A percentile compares a stretch with the other conserved stretches of the same genome.
Evolutionary conservation across 1,140 invertebrate genomes (phyloP).

Genomic region (Colletes latitarsis): DNA sequence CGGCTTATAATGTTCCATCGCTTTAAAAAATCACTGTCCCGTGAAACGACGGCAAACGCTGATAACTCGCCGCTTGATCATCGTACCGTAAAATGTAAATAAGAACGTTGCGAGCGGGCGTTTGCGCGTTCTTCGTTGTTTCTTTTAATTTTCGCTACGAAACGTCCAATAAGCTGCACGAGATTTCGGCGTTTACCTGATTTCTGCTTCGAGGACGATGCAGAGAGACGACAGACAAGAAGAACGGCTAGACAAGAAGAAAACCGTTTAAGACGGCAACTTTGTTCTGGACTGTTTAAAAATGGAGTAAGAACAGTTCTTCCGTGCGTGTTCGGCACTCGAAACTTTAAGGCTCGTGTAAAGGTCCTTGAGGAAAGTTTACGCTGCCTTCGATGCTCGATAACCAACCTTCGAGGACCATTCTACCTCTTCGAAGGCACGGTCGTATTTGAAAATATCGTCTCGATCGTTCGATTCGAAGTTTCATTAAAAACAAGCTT

Average conservation of each 20-base stretch:
- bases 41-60: neutral
- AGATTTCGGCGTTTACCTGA: neutral
- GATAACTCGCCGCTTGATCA: constrained; percentile 1
- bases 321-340: constrained; percentile 31
- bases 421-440: constrained; percentile 23
- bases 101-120: neutral
- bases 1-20: neutral
- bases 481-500: too few species aligned
- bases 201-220: neutral
- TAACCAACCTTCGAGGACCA: constrained; percentile 26
- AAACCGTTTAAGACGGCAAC: constrained; percentile 40
- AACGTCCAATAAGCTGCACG: neutral
- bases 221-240: neutral
- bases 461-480: too few species aligned
- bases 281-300: constrained; percentile 37
- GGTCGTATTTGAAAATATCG: neutral
- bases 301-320: constrained; percentile 21
- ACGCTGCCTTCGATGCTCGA: constrained; percentile 24
- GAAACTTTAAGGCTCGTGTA: constrained; percentile 47
- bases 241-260: constrained; percentile 15
- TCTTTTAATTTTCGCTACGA: neutral
- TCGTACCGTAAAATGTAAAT: constrained; percentile 9
- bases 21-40: neutral
- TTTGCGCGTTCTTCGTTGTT: neutral
- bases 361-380: constrained; percentile 46